Percentiles rank a stretch among this genome's conserved stretches.
Evolutionary conservation across 2,888 invertebrate genomes (phyloP).

Genomic region (Eupsilia transversa): DNA sequence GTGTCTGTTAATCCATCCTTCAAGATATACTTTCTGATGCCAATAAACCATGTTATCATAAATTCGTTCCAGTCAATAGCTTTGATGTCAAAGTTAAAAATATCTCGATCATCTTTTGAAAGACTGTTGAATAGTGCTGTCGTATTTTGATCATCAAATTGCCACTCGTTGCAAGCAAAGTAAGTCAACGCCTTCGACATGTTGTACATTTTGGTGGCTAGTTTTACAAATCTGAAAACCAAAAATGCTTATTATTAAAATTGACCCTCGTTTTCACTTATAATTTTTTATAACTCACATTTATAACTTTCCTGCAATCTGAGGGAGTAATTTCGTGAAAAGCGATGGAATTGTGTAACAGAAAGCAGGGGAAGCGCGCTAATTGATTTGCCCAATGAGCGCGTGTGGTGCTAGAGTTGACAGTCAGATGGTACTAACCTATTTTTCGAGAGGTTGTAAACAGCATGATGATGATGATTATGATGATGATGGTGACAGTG

Average conservation of each 20-base stretch:
- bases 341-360: too few species aligned
- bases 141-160: conserved; percentile 39
- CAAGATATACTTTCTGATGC: conserved; percentile 23
- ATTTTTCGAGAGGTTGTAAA: too few species aligned
- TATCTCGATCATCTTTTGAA: conserved; percentile 20
- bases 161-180: not conserved
- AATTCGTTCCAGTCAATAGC: conserved; percentile 24
- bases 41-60: accelerated
- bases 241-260: not conserved
- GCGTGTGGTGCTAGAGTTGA: too few species aligned
- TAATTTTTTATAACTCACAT: too few species aligned
- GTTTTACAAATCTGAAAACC: conserved; percentile 30
- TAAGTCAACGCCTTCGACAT: not conserved
- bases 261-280: too few species aligned
- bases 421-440: too few species aligned
- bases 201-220: not conserved
- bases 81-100: conserved; percentile 29
- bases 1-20: conserved; percentile 32
- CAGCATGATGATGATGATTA: too few species aligned
- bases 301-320: too few species aligned
- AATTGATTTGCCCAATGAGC: too few species aligned
- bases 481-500: too few species aligned
- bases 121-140: conserved; percentile 10
- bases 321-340: too few species aligned
- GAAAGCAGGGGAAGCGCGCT: too few species aligned